These are phyloP conservation scores for Telenomus remus DNA, from an alignment of 1,140 invertebrate genomes.

Conservation along the genomic window DNA sequence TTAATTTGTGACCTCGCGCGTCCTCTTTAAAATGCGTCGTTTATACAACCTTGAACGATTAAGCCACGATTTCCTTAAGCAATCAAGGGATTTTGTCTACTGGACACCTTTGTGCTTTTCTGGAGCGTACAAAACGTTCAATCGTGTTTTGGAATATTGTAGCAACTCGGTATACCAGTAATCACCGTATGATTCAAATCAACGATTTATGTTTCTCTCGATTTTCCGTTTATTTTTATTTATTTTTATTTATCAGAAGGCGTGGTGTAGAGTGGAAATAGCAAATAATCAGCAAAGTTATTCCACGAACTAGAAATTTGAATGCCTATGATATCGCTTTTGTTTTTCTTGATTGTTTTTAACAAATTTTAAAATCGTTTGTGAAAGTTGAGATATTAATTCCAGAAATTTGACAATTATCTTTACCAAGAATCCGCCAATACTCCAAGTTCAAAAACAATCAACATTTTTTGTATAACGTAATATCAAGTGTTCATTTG, in stretches of 20 bases:
- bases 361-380: too few relatives aligned
- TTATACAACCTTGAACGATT: conserved; percentile 33
- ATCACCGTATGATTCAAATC: conserved; percentile 13
- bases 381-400: too few relatives aligned
- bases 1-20: conserved; percentile 27
- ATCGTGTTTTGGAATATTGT: conserved; percentile 24
- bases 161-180: conserved; percentile 18
- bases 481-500: too few relatives aligned
- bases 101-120: conserved; percentile 19
- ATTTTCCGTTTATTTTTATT: background rate
- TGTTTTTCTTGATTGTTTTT: too few relatives aligned
- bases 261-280: background rate
- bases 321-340: too few relatives aligned
- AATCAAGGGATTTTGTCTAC: conserved; percentile 24
- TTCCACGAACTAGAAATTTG: too few relatives aligned
- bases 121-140: conserved; percentile 21
- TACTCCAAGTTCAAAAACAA: too few relatives aligned
- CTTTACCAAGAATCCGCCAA: too few relatives aligned
- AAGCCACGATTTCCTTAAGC: conserved; percentile 4
- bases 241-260: background rate
- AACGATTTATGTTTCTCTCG: conserved; percentile 22
- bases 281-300: too few relatives aligned
- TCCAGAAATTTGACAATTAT: too few relatives aligned
- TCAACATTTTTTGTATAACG: too few relatives aligned
- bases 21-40: background rate